phyloP scores from a whole-genome alignment of 2,888 invertebrate genomes.

The Ctena decussata region DNA sequence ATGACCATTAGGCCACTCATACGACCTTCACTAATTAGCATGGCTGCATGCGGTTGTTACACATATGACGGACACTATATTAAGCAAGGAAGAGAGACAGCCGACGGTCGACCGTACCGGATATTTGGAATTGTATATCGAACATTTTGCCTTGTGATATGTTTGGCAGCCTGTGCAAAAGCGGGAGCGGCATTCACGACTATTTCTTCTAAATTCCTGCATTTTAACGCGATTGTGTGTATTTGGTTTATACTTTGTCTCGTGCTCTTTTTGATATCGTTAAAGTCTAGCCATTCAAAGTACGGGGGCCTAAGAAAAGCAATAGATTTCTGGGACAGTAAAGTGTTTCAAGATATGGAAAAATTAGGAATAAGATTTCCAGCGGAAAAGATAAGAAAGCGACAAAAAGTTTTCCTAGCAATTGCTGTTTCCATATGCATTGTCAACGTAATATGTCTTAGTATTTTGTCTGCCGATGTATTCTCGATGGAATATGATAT shows the following conservation, averaged over 20 bases:
- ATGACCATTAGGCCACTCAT: background rate
- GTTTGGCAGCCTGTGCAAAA: background rate
- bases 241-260: background rate
- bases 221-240: background rate
- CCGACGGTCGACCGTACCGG: background rate
- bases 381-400: background rate
- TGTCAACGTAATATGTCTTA: background rate
- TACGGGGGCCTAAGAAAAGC: background rate
- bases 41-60: background rate
- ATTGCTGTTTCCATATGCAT: background rate
- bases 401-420: background rate
- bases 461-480: background rate
- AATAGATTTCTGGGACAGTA: background rate
- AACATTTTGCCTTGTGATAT: background rate
- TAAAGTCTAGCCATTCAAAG: background rate
- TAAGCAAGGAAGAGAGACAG: background rate
- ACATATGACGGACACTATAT: background rate
- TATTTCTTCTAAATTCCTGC: background rate
- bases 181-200: background rate
- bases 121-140: background rate
- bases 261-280: background rate
- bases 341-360: background rate
- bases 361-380: background rate
- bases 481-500: background rate
- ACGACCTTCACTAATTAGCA: background rate